Conservation (phyloP, 2,113 vertebrate species). For the Aramus guarauna region DNA sequence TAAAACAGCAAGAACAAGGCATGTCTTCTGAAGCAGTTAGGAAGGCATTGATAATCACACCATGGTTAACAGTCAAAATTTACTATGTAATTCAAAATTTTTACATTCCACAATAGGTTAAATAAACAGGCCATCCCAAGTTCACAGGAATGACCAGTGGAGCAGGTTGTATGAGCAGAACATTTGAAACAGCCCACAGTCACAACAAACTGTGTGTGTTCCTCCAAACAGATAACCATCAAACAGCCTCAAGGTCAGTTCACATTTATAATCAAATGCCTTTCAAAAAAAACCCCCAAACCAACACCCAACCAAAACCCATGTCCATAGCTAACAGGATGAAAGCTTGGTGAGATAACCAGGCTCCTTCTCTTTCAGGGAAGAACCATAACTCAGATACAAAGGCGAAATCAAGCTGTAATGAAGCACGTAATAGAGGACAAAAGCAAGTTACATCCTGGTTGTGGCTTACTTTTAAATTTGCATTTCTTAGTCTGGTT, state of each 20-base stretch:
- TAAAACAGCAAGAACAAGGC: neutral
- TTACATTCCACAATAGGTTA: neutral
- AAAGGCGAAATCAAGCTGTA: neutral
- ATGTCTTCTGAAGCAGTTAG: neutral
- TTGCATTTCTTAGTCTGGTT: neutral
- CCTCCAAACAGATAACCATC: neutral
- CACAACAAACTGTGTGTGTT: conserved; percentile 6
- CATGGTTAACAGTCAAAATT: neutral
- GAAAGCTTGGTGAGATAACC: neutral
- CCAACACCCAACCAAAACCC: neutral
- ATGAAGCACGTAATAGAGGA: neutral
- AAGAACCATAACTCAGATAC: neutral
- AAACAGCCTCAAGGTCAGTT: neutral
- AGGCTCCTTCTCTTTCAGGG: neutral
- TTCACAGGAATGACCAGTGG: neutral
- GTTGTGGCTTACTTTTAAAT: neutral
- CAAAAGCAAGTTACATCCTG: neutral
- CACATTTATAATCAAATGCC: neutral
- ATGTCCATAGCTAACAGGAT: neutral
- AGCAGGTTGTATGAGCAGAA: neutral
- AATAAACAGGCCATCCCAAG: neutral
- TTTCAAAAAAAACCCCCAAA: neutral
- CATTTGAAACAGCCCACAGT: neutral
- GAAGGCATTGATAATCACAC: neutral
- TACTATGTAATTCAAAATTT: neutral